phyloP scores from a whole-genome alignment of 2,797 vertebrate species.

The Sorex maritimensis region DNA sequence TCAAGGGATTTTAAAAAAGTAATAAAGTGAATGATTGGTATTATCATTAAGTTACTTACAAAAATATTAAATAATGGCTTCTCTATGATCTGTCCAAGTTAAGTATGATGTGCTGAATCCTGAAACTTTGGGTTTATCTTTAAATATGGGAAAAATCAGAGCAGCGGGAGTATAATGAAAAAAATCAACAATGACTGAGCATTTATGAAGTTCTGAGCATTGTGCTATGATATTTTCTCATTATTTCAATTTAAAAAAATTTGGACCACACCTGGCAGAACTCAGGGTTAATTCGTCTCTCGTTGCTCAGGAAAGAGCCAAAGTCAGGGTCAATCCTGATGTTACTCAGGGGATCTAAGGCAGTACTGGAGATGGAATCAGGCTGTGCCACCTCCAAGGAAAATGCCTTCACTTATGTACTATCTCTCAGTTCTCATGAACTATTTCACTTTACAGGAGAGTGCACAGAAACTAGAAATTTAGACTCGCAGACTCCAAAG shows the following conservation, averaged over 20 bases:
- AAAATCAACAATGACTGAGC: background rate
- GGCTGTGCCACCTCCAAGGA: no score
- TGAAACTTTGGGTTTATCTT: background rate
- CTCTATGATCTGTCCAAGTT: background rate
- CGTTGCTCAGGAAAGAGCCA: no score
- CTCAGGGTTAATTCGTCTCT: no score
- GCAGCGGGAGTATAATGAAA: background rate
- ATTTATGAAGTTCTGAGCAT: background rate
- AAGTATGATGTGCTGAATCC: background rate
- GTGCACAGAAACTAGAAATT: background rate
- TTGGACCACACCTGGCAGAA: no score
- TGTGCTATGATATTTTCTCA: background rate
- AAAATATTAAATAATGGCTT: background rate
- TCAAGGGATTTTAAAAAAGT: conserved; percentile 18
- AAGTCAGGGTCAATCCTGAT: no score
- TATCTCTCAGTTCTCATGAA: background rate
- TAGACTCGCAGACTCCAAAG: background rate
- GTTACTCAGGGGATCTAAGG: no score
- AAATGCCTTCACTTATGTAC: no score
- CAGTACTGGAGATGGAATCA: no score
- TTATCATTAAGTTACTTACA: conserved; percentile 4
- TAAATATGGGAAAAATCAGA: background rate
- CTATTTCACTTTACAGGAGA: background rate
- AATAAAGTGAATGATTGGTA: background rate
- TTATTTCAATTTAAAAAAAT: background rate